Percentiles rank a stretch among this genome's conserved stretches.
phyloP scores from a whole-genome alignment of 2,797 vertebrate species.

The Anomalospiza imberbis region DNA sequence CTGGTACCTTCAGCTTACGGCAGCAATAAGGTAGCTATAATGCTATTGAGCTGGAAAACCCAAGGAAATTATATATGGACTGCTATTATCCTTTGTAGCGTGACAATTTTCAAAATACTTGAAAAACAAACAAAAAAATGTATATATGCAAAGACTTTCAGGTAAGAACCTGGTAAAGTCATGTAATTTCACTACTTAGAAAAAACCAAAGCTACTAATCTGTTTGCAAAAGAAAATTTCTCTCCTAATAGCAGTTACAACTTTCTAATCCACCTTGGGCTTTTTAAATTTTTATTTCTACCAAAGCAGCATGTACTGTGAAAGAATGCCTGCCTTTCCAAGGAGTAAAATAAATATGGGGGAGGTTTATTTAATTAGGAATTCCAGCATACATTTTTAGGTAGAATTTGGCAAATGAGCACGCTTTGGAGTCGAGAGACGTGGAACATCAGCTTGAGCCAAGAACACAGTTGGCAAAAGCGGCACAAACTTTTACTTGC shows the following conservation, averaged over 20 bases:
- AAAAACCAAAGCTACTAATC: neutral
- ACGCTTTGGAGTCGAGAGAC: neutral
- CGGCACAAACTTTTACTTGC: neutral
- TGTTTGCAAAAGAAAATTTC: neutral
- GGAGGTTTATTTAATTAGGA: conserved; percentile 44
- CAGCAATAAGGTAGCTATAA: conserved; percentile 52
- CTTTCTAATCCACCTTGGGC: neutral
- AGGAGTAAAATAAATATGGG: neutral
- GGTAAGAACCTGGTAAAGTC: neutral
- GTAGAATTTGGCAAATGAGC: conserved; percentile 36
- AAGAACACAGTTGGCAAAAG: conserved; percentile 47
- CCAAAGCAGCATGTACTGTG: neutral
- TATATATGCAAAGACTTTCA: neutral
- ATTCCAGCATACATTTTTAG: conserved; percentile 46
- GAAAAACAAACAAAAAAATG: neutral
- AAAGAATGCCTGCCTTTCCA: neutral
- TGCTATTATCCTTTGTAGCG: conserved; percentile 2
- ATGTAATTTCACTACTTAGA: neutral
- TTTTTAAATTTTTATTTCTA: neutral
- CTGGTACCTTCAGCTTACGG: conserved; percentile 38
- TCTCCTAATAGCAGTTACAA: neutral
- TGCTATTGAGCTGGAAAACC: conserved; percentile 34
- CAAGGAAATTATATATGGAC: neutral
- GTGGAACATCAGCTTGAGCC: conserved; percentile 28
- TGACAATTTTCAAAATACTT: neutral